Conservation (phyloP, 2,888 invertebrate species). For the Protonemura montana region DNA sequence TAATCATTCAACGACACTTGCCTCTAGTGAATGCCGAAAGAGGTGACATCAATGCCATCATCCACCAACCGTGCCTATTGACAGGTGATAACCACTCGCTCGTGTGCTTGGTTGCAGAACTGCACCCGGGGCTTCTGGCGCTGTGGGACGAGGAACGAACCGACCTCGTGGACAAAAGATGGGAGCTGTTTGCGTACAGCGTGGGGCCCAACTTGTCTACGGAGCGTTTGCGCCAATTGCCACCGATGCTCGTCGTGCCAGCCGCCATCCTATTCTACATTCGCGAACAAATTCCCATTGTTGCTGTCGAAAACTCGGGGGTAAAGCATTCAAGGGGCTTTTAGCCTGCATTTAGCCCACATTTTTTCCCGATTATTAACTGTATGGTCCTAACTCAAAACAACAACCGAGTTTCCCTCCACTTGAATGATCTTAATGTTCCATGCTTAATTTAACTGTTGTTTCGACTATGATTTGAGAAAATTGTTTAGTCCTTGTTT, state of each 20-base stretch:
- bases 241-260: constrained; percentile 1
- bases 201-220: not conserved
- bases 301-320: not conserved
- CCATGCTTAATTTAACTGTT: too few species aligned
- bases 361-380: too few species aligned
- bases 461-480: too few species aligned
- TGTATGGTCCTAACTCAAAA: too few species aligned
- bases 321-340: not conserved
- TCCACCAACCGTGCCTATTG: too few species aligned
- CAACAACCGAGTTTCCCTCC: too few species aligned
- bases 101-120: constrained; percentile 12
- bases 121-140: constrained; percentile 24
- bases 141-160: not conserved
- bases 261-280: constrained; percentile 24
- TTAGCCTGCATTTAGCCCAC: too few species aligned
- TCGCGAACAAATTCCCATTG: not conserved
- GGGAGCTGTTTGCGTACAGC: constrained; percentile 32
- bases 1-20: too few species aligned
- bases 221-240: not conserved
- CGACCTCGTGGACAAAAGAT: not conserved
- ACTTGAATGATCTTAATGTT: too few species aligned
- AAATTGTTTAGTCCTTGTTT: too few species aligned
- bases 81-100: not conserved
- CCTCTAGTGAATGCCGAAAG: too few species aligned
- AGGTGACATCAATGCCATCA: too few species aligned